Evolutionary conservation across 2,888 invertebrate genomes (phyloP).

Genomic region (Pseudoips prasinana): DNA sequence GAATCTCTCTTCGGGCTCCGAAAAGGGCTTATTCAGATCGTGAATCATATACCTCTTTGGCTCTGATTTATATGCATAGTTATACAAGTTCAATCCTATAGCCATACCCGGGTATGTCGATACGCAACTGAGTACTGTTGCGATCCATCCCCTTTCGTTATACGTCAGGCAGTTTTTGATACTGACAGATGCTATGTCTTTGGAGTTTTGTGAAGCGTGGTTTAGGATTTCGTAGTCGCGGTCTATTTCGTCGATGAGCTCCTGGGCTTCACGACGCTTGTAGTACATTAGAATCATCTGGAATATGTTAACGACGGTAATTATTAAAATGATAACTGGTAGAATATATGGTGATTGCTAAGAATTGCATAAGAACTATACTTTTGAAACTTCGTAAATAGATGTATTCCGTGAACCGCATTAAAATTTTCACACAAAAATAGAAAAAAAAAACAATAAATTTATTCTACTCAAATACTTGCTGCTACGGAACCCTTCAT

Average conservation of each 20-base stretch:
- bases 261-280: constrained; percentile 33
- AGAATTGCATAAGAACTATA: too few species aligned
- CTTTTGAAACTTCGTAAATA: too few species aligned
- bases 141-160: constrained; percentile 46
- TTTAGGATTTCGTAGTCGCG: constrained; percentile 41
- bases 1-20: constrained; percentile 37
- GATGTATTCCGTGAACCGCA: too few species aligned
- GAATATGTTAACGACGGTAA: constrained; percentile 1
- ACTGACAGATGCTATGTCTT: constrained; percentile 16
- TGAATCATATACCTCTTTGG: constrained; percentile 53
- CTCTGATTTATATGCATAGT: constrained; percentile 29
- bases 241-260: constrained; percentile 49
- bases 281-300: constrained; percentile 51
- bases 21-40: constrained; percentile 45
- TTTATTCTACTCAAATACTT: too few species aligned
- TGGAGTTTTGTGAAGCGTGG: constrained; percentile 22
- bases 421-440: too few species aligned
- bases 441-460: too few species aligned
- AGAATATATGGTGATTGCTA: too few species aligned
- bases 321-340: too few species aligned
- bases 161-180: constrained; percentile 37
- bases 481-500: too few species aligned
- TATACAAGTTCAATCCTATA: constrained; percentile 34
- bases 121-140: constrained; percentile 31
- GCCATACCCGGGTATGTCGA: constrained; percentile 49